Evolutionary conservation across 2,113 vertebrate genomes (phyloP), one percentile per base, ranked within the genome.

Genomic region (Plecotus auritus): DNA sequence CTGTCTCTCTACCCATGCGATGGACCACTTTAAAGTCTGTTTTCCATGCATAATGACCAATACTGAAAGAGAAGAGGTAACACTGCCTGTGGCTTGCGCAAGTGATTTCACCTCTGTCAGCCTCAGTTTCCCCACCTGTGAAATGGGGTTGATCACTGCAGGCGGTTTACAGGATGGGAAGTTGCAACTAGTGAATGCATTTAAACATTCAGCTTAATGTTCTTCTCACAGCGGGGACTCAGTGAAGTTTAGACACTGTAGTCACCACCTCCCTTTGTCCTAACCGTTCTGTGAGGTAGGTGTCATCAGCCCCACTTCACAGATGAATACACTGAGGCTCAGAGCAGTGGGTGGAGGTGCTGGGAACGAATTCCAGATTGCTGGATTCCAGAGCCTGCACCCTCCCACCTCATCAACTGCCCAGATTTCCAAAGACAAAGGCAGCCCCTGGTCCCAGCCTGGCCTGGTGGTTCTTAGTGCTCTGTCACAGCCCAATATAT

Each of bases 171-270:
- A 42, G 45, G 13, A 32, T 32, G 54, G 8, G 74, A 82, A 54
- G 40, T 18, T 28, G 22, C 81, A 30, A n/a, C 10, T 20, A 40
- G 14, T 5, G 12, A 47, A 17, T 20, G 18, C 37, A 9, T 59
- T 54, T 0, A 22, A 56, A 74, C n/a, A 13, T 20, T 61, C 56
- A 83, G 22, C 66, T 54, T 28, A 28, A 12, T 20, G 37, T 37
- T 30, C 30, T 9, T 23, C 5, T 1, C 9, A 6, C 4, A 30
- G 30, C 1, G 0, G 17, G n/a, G 2, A 9, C 12, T 45, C 13
- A 3, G 49, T n/a, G 35, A 66, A 17, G 30, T 49, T 28, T 0
- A 64, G 73, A 30, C 13, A n/a, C 35, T 8, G 0, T 0, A 0
- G 54, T 78, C 45, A 67, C 8, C 49, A 0, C 42, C 16, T 59